These are phyloP conservation scores for Sphaerodactylus townsendi DNA, from an alignment of 2,113 vertebrate genomes.

Conservation along the genomic window DNA sequence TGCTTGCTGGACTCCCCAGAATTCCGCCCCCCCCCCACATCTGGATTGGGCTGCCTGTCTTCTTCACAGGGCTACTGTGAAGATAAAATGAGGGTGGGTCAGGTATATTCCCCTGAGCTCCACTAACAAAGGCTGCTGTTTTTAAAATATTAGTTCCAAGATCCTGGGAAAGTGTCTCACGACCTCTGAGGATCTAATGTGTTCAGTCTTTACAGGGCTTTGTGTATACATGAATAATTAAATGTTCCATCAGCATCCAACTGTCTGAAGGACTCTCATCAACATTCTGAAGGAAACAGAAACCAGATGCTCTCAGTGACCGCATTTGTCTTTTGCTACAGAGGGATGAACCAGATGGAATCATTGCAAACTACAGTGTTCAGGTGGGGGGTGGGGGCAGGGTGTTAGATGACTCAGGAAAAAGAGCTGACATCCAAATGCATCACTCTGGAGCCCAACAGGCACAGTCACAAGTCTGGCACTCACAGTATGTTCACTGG, in stretches of 20 bases:
- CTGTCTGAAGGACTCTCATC: neutral
- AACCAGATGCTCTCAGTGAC: neutral
- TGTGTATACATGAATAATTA: neutral
- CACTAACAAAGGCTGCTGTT: neutral
- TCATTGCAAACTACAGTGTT: neutral
- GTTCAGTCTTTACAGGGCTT: neutral
- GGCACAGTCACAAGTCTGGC: neutral
- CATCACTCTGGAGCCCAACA: neutral
- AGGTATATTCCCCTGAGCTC: no score
- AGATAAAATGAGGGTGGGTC: no score
- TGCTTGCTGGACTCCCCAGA: no score
- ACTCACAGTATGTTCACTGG: neutral
- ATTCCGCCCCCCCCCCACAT: no score
- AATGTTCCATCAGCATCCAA: neutral
- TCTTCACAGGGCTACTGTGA: no score
- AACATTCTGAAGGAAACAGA: neutral
- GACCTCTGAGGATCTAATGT: neutral
- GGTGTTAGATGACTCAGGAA: neutral
- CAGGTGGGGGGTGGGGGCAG: fast-evolving
- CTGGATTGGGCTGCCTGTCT: no score
- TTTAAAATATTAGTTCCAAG: neutral
- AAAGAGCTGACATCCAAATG: neutral
- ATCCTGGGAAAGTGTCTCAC: neutral
- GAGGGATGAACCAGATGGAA: neutral
- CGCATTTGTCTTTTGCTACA: neutral